Evolutionary conservation across 2,888 invertebrate genomes (phyloP), one percentile per base, ranked within the genome.

Genomic region (Zhuqinia jingwanae): DNA sequence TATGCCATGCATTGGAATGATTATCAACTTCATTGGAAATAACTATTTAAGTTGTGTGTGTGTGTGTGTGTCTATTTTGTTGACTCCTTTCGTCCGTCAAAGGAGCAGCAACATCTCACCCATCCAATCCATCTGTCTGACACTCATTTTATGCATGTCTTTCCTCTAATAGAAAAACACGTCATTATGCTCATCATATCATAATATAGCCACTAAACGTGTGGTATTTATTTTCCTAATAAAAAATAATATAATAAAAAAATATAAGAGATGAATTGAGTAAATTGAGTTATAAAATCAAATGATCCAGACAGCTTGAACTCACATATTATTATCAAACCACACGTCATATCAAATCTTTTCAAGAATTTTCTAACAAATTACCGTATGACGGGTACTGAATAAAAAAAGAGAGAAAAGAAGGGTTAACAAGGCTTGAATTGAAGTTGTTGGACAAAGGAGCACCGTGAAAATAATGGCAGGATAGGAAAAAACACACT

Each of bases 221-320:
- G 75, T 75, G 75, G 75, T 53, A 56, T 22, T 36, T 11, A 36
- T 36, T 36, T 36, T 81, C 22, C 58, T 36, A 15, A 15, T 56
- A 6, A n/a, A 36, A 75, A 58, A 65, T 65, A 30, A 75, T 53
- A 75, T 30, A 45, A 17, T n/a, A 75, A 6, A 53, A 0, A 27
- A 13, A 75, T 25, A 68, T 36, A 42, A 58, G 13, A 27, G 42
- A 84, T 76, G 77, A 84, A 77, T 84, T 84, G 77, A 42, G 56
- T 65, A 84, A 84, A 84, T 84, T 84, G 77, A 84, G 83, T 84
- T 84, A 84, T 84, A 84, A 84, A 84, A 77, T 84, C 83, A 84
- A 84, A 84, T 77, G 83, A 84, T 84, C 77, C 83, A 42, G 77
- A 84, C 83, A 84, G 68, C 77, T 56, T n/a, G 50, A 56, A 60